Percentiles rank a stretch among this genome's conserved stretches.
phyloP scores from a whole-genome alignment of 1,140 invertebrate genomes.

The Cyclina sinensis region DNA sequence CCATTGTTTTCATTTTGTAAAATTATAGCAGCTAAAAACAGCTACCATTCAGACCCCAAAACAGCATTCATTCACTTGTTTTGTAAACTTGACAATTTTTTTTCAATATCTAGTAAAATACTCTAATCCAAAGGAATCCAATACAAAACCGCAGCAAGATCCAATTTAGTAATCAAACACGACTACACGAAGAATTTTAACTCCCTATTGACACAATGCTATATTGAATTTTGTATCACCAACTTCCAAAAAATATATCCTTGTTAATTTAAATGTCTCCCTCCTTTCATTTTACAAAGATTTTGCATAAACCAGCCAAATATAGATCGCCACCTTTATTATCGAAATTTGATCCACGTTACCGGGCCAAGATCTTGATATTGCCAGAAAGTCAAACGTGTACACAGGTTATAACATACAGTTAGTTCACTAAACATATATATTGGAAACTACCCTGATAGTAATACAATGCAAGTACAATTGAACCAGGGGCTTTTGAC shows the following conservation, averaged over 20 bases:
- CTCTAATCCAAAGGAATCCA: not conserved
- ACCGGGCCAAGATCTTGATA: not conserved
- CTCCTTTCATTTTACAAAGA: not conserved
- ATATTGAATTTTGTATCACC: not conserved
- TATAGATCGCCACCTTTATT: not conserved
- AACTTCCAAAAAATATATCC: not conserved
- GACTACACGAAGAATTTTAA: not conserved
- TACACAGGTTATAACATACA: not conserved
- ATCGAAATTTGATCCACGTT: constrained; percentile 18
- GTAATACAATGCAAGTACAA: constrained; percentile 22
- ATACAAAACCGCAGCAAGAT: not conserved
- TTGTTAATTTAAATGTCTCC: not conserved
- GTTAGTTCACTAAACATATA: constrained; percentile 31
- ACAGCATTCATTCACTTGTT: too few relatives aligned
- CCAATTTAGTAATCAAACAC: constrained; percentile 4
- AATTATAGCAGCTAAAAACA: too few relatives aligned
- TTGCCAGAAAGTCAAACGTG: not conserved
- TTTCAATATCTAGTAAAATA: not conserved
- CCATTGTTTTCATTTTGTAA: too few relatives aligned
- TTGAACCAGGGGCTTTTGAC: constrained; percentile 45
- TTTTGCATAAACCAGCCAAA: constrained; percentile 6
- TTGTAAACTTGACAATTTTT: not conserved
- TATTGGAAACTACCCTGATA: constrained; percentile 45
- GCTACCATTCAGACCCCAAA: too few relatives aligned
- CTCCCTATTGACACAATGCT: not conserved